These are phyloP conservation scores for Lycaena phlaeas DNA, from an alignment of 2,888 invertebrate genomes.

Conservation along the genomic window DNA sequence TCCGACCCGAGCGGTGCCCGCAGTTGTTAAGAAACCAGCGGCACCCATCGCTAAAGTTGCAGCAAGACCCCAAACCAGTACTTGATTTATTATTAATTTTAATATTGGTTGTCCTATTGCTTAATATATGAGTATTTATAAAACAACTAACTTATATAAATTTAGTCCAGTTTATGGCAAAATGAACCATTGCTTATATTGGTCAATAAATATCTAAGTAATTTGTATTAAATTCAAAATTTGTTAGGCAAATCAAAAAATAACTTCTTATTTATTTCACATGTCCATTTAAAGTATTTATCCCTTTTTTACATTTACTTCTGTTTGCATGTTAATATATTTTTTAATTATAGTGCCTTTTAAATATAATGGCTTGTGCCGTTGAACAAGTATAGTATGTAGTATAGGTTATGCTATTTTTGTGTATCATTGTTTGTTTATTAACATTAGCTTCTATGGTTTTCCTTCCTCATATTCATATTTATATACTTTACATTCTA, in stretches of 20 bases:
- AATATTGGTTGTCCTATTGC: conserved; percentile 1
- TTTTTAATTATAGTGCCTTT: too few relatives aligned
- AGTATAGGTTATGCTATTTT: too few relatives aligned
- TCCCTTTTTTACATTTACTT: background rate
- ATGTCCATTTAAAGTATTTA: background rate
- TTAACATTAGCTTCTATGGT: background rate
- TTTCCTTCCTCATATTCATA: background rate
- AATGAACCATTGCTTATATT: conserved; percentile 11
- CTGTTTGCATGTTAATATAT: too few relatives aligned
- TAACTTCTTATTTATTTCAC: too few relatives aligned
- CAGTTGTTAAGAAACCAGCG: conserved; percentile 50
- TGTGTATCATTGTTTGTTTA: background rate
- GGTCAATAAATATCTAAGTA: conserved; percentile 15
- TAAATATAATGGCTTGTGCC: too few relatives aligned
- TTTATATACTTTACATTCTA: background rate
- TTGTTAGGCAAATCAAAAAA: background rate
- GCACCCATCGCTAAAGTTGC: conserved; percentile 72
- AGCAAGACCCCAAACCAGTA: conserved; percentile 77
- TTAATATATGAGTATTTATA: background rate
- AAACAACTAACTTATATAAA: conserved; percentile 17
- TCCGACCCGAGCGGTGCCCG: conserved; percentile 62
- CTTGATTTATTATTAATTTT: conserved; percentile 43
- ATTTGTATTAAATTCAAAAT: background rate
- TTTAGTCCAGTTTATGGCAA: background rate
- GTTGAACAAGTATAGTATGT: background rate